phyloP scores from a whole-genome alignment of 2,113 vertebrate species.

The Rhynchomys soricoides region DNA sequence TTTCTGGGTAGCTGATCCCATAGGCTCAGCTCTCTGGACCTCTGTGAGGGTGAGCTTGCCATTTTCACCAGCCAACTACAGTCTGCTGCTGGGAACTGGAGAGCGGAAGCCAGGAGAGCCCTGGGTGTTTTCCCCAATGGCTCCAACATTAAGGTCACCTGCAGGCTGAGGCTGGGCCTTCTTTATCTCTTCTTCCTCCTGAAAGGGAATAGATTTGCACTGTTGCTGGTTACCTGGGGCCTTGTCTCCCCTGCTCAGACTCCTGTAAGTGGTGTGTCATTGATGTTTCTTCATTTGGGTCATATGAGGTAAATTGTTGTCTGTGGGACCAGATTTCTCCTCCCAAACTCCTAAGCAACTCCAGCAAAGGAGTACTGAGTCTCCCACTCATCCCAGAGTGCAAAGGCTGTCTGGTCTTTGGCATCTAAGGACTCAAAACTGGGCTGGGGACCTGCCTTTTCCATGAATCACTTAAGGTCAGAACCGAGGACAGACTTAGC shows the following conservation, averaged over 20 bases:
- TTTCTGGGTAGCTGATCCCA: background rate
- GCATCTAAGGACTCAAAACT: conserved; percentile 37
- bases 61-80: background rate
- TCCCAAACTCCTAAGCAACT: background rate
- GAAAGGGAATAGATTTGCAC: background rate
- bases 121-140: background rate
- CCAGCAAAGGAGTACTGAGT: background rate
- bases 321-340: background rate
- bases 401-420: conserved; percentile 12
- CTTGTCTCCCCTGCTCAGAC: background rate
- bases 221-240: background rate
- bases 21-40: background rate
- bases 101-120: background rate
- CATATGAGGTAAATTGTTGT: background rate
- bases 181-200: background rate
- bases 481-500: conserved; percentile 21
- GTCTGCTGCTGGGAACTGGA: background rate
- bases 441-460: conserved; percentile 29
- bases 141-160: background rate
- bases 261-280: background rate
- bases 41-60: background rate
- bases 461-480: background rate
- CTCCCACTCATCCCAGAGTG: background rate
- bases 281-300: background rate
- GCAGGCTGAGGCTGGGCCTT: background rate